Base-by-base conservation (phyloP, 2,113 vertebrate genomes). In the Pelvicachromis taeniatus region DNA sequence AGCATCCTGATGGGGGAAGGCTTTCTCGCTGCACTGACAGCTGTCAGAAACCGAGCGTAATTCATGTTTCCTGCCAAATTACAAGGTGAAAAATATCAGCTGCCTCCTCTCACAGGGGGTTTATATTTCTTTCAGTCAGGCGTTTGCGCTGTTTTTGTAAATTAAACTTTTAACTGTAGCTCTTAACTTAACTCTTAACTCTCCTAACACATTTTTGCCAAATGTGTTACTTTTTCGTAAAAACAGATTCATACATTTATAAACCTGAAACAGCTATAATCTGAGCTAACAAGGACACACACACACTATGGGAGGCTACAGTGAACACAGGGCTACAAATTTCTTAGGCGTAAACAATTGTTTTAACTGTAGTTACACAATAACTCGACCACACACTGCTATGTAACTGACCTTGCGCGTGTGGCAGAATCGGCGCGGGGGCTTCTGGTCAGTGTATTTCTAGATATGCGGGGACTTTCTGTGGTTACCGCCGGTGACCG, bases 1-100 rank as follows among this genome's bases (percentile, higher is more conserved):
- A 97, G 81, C 12, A 95, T 3, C 82, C 98, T 95, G 94, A 99
- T 97, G 2, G 97, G 81, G 4, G 97, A 98, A 2, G 95, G 88
- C 79, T 90, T 96, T 61, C 99, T 96, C 45, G 98, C 96, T 19
- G 96, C 96, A 29, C 99, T 99, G 5, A 96, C 95, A 78, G 96
- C 94, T 0, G 96, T 98, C 89, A 99, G 81, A 92, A 98, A 99
- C 21, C 97, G 94, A 29, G 97, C 85, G 53, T 99, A 99, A 88
- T 99, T 99, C 98, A 99, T 99, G 85, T 42, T 86, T 90, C 91
- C 95, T 93, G 79, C 1, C 9, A 88, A 85, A 65, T n/a, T 8
- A 70, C 16, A 5, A 53, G 16, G 3, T n/a, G 10, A 31, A 6
- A 77, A 77, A 40, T 14, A 52, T 65, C 10, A 68, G 45, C 10